Evolutionary conservation across 2,113 vertebrate species (phyloP).

Genomic region (Rhadina sibilatrix): DNA sequence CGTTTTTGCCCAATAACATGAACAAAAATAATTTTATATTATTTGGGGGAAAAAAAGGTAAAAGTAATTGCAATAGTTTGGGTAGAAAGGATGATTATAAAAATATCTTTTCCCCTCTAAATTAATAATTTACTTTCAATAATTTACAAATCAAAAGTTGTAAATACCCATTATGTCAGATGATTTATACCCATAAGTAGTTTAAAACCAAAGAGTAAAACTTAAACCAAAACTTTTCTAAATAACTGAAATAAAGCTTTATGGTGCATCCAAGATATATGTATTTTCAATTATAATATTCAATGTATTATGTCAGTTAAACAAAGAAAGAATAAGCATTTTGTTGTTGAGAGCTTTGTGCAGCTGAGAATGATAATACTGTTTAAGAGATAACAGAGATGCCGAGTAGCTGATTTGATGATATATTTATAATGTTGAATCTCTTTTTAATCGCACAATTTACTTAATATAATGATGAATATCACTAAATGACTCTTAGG

Average conservation of each 20-base stretch:
- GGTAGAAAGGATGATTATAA: not conserved
- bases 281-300: not conserved
- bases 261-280: not conserved
- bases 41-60: not conserved
- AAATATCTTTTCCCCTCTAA: not conserved
- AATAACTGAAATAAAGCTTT: not conserved
- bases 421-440: not conserved
- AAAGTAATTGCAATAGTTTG: not conserved
- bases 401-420: not conserved
- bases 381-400: not conserved
- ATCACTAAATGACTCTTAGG: not conserved
- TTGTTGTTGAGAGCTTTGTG: not conserved
- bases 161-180: not conserved
- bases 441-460: not conserved
- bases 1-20: rapidly evolving
- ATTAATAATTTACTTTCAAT: not conserved
- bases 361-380: not conserved
- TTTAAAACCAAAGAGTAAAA: not conserved
- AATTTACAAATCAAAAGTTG: not conserved
- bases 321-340: not conserved
- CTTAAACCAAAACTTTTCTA: not conserved
- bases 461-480: not conserved
- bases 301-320: not conserved
- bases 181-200: not conserved
- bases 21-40: not conserved